Percentiles rank a stretch among this genome's conserved stretches.
phyloP scores from a whole-genome alignment of 2,888 invertebrate species.

The Limnephilus lunatus region DNA sequence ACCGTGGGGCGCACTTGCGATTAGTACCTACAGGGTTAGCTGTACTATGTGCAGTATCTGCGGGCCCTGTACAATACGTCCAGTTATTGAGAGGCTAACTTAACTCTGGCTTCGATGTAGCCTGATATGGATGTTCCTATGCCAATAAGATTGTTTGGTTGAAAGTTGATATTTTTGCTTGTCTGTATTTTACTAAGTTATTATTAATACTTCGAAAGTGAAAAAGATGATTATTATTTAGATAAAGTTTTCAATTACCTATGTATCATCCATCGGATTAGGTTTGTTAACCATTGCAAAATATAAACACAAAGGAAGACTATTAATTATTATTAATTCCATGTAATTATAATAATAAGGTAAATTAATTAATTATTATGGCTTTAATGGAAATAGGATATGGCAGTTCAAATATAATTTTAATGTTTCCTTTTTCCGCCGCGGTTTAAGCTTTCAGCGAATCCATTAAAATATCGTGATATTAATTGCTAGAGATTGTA shows the following conservation, averaged over 20 bases:
- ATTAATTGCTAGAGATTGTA: neutral
- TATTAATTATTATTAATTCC: neutral
- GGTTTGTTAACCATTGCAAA: neutral
- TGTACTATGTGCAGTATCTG: too few relatives aligned
- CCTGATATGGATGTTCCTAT: too few relatives aligned
- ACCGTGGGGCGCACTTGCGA: too few relatives aligned
- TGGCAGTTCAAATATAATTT: conserved; percentile 4
- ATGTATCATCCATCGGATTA: too few relatives aligned
- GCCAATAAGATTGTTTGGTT: neutral
- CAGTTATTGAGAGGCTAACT: too few relatives aligned
- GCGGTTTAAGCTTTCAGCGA: neutral
- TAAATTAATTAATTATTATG: neutral
- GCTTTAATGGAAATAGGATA: neutral
- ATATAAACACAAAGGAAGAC: neutral
- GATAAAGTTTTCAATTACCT: too few relatives aligned
- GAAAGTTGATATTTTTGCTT: neutral
- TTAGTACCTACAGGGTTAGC: too few relatives aligned
- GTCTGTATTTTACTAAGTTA: neutral
- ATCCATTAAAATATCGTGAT: neutral
- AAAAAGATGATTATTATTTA: too few relatives aligned
- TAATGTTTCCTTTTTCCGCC: conserved; percentile 16
- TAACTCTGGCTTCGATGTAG: too few relatives aligned
- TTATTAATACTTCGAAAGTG: too few relatives aligned
- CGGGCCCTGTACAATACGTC: too few relatives aligned
- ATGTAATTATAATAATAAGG: neutral